Evolutionary conservation across 2,888 invertebrate genomes (phyloP).

Genomic region (Xestia sexstrigata): DNA sequence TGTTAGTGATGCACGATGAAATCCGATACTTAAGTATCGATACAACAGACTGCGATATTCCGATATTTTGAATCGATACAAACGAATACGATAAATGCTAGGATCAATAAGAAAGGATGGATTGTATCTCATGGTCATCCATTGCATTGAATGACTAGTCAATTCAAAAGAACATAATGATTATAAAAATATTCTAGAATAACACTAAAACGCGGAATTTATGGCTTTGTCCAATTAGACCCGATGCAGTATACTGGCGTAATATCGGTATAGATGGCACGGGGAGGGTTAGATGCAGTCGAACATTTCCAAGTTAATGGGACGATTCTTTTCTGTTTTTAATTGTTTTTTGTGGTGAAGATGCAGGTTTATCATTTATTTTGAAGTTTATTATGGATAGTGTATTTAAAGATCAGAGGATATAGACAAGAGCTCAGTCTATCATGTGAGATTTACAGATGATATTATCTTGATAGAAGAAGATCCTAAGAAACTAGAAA

Average conservation of each 20-base stretch:
- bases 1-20: background rate
- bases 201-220: constrained; percentile 50
- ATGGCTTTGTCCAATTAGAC: constrained; percentile 59
- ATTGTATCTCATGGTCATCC: background rate
- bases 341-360: too few species aligned
- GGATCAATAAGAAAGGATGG: too few species aligned
- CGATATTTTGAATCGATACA: too few species aligned
- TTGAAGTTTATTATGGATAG: background rate
- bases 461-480: too few species aligned
- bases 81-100: background rate
- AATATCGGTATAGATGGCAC: constrained; percentile 39
- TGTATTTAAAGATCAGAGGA: background rate
- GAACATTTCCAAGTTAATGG: constrained; percentile 4
- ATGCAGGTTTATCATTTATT: background rate
- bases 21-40: background rate
- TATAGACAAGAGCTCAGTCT: too few species aligned
- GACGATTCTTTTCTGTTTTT: constrained; percentile 11
- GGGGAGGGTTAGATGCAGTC: constrained; percentile 43
- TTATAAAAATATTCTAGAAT: too few species aligned
- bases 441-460: too few species aligned
- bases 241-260: constrained; percentile 43
- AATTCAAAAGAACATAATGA: too few species aligned
- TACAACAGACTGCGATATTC: background rate
- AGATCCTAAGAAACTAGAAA: too few species aligned
- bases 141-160: too few species aligned